Evolutionary conservation across 2,888 invertebrate species (phyloP).

Genomic region (Aphrophora alni): DNA sequence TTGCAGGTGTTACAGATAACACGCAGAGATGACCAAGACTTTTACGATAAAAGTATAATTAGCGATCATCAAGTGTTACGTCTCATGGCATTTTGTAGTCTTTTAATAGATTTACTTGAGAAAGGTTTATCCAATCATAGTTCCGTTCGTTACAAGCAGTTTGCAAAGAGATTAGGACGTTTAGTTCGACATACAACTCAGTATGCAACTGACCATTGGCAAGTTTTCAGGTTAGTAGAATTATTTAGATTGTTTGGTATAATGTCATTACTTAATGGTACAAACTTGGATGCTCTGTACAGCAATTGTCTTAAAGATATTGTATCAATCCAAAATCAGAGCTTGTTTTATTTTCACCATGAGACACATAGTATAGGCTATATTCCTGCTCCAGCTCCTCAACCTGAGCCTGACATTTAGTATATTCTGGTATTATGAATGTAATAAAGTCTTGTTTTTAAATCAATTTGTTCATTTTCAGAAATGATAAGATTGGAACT

Average conservation of each 20-base stretch:
- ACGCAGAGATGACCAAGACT: conserved; percentile 55
- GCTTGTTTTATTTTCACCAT: no score
- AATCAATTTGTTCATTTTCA: not conserved
- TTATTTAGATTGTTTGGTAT: not conserved
- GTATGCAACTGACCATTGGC: conserved; percentile 75
- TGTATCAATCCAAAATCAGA: no score
- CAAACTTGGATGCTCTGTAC: no score
- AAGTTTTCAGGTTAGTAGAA: conserved; percentile 59
- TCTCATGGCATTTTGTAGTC: conserved; percentile 70
- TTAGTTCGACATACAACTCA: conserved; percentile 74
- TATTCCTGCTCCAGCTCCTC: no score
- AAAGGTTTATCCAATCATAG: conserved; percentile 47
- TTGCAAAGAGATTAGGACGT: conserved; percentile 72
- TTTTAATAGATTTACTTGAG: conserved; percentile 59
- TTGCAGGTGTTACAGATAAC: conserved; percentile 58
- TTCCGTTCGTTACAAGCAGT: conserved; percentile 69
- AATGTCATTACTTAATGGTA: no score
- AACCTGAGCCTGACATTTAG: no score
- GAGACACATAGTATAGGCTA: no score
- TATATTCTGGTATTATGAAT: no score
- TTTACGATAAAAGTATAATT: conserved; percentile 41
- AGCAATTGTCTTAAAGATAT: no score
- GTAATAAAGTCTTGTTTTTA: no score
- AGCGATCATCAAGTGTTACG: conserved; percentile 48
- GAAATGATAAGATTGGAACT: conserved; percentile 2